phyloP scores from a whole-genome alignment of 2,797 vertebrate species.

The Arctocebus calabarensis region DNA sequence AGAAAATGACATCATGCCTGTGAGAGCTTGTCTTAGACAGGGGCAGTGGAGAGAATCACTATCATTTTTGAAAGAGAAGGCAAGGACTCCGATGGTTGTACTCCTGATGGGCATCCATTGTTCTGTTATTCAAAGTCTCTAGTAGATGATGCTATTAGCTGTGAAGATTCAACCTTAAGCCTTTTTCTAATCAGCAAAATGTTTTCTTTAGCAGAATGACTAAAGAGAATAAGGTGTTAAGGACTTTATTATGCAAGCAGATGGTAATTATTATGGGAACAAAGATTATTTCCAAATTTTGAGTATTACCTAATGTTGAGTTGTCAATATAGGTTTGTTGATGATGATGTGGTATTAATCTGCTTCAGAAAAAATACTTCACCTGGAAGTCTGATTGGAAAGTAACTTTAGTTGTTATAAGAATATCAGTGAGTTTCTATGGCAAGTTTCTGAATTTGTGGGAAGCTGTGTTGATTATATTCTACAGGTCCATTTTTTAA shows the following conservation, averaged over 20 bases:
- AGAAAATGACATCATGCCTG: not conserved
- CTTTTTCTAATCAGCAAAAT: constrained; percentile 32
- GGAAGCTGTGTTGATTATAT: not conserved
- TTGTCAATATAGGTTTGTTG: not conserved
- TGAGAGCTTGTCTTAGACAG: constrained; percentile 2
- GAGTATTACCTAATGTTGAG: not conserved
- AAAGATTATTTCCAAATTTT: constrained; percentile 28
- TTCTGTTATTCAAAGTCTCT: not conserved
- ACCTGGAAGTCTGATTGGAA: not conserved
- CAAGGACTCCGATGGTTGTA: not conserved
- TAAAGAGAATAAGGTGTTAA: constrained; percentile 27
- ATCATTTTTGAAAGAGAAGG: constrained; percentile 20
- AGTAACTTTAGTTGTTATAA: not conserved
- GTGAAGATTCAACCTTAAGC: not conserved
- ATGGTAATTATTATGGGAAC: constrained; percentile 22
- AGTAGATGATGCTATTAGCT: not conserved
- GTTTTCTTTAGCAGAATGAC: constrained; percentile 47
- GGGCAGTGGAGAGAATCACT: not conserved
- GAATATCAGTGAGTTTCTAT: not conserved
- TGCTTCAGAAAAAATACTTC: not conserved
- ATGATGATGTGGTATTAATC: not conserved
- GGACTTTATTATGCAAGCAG: constrained; percentile 1
- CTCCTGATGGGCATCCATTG: not conserved
- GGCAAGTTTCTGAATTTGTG: constrained; percentile 13
- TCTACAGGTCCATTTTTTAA: not conserved